Percentiles rank a stretch among this genome's conserved stretches.
These are phyloP conservation scores for Meghimatium bilineatum DNA, from an alignment of 2,888 invertebrate species.

Conservation along the genomic window DNA sequence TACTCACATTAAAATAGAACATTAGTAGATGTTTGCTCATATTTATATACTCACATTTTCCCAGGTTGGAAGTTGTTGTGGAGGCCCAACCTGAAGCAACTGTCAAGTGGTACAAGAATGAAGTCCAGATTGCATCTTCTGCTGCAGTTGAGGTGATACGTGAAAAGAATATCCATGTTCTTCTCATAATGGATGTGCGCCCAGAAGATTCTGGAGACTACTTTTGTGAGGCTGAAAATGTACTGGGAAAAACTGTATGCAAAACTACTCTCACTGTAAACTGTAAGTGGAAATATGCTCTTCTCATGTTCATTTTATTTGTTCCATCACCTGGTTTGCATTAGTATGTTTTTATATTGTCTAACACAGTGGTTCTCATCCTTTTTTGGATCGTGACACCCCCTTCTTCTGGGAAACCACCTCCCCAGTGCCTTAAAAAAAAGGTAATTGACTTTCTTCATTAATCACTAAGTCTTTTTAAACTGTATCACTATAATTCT, in stretches of 20 bases:
- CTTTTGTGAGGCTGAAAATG: slow-evolving; percentile 83
- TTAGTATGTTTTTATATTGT: too few relatives aligned
- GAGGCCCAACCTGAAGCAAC: slow-evolving; percentile 72
- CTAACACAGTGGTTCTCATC: too few relatives aligned
- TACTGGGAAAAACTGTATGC: slow-evolving; percentile 84
- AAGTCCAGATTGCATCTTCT: slow-evolving; percentile 82
- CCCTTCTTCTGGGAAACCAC: too few relatives aligned
- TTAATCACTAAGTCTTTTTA: too few relatives aligned
- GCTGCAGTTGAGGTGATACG: slow-evolving; percentile 63
- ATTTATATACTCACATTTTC: not conserved
- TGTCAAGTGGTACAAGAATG: slow-evolving; percentile 80
- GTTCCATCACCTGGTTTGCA: too few relatives aligned
- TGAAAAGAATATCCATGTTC: slow-evolving; percentile 63
- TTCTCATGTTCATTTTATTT: not conserved
- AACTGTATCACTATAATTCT: too few relatives aligned
- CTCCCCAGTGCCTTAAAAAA: too few relatives aligned
- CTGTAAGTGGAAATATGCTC: slow-evolving; percentile 62
- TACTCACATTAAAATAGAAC: too few relatives aligned
- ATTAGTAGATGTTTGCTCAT: too few relatives aligned
- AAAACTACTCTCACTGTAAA: slow-evolving; percentile 73
- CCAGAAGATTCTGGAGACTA: slow-evolving; percentile 86
- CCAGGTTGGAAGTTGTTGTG: slow-evolving; percentile 71
- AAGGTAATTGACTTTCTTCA: too few relatives aligned
- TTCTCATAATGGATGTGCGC: slow-evolving; percentile 67
- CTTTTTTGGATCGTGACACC: too few relatives aligned